Percentiles rank a stretch among this genome's conserved stretches.
These are phyloP conservation scores for Chaetops frenatus DNA, from an alignment of 2,113 vertebrate species.

Conservation along the genomic window DNA sequence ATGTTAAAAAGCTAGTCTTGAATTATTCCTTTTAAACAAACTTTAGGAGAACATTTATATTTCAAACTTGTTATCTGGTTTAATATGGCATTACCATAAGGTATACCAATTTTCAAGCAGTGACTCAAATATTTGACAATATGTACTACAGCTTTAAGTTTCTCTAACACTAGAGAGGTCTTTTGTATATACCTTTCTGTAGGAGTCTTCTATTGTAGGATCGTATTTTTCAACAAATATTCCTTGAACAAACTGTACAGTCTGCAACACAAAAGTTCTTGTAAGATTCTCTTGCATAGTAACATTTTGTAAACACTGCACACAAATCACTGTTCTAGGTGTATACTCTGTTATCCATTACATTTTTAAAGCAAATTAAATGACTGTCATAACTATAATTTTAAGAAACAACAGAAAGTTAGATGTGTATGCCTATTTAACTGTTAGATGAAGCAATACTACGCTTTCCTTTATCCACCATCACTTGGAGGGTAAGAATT, in stretches of 20 bases:
- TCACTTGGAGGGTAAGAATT: not conserved
- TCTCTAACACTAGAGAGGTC: not conserved
- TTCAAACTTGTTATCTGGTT: not conserved
- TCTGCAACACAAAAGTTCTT: conserved; percentile 67
- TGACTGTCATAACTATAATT: not conserved
- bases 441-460: not conserved
- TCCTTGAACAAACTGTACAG: conserved; percentile 86
- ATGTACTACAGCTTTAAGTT: not conserved
- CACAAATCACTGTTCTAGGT: not conserved
- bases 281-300: not conserved
- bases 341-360: not conserved
- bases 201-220: conserved; percentile 86
- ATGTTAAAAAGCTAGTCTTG: not conserved
- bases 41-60: not conserved
- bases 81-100: not conserved
- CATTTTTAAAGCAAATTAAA: not conserved
- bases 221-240: conserved; percentile 88
- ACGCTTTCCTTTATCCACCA: not conserved
- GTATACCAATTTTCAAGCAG: not conserved
- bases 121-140: not conserved
- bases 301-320: not conserved
- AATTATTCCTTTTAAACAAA: not conserved
- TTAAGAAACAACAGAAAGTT: not conserved
- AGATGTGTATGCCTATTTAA: not conserved
- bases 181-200: conserved; percentile 75